Percentiles rank a stretch among this genome's conserved stretches.
phyloP scores from a whole-genome alignment of 2,113 vertebrate genomes.

The Stomatorhinus ivindoensis region DNA sequence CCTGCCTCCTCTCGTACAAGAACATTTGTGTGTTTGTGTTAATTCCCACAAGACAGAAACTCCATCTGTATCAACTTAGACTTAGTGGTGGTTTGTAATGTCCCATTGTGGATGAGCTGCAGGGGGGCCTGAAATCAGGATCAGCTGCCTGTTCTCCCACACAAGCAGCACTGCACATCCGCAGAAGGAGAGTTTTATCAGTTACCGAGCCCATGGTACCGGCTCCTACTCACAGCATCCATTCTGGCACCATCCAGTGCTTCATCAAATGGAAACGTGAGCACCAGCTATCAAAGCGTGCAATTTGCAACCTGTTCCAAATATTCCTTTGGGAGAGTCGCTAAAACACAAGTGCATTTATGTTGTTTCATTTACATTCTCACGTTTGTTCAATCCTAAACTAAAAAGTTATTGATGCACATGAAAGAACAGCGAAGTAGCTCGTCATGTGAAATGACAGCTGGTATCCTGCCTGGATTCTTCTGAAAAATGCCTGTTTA shows the following conservation, averaged over 20 bases:
- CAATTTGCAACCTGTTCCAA: slow-evolving; percentile 40
- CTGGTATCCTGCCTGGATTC: neutral
- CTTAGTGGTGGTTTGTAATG: neutral
- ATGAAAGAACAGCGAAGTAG: neutral
- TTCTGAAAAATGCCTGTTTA: neutral
- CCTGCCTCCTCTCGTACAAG: neutral
- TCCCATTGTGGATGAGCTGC: neutral
- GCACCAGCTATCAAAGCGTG: slow-evolving; percentile 49
- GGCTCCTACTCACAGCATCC: slow-evolving; percentile 31
- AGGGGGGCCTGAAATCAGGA: neutral
- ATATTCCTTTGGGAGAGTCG: slow-evolving; percentile 38
- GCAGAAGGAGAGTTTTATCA: neutral
- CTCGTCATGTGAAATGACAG: neutral
- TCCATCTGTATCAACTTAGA: neutral
- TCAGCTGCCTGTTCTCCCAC: neutral
- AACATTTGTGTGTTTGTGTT: too few relatives aligned
- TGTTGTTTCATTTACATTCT: slow-evolving; percentile 35
- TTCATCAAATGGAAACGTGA: slow-evolving; percentile 48
- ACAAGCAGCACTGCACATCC: too few relatives aligned
- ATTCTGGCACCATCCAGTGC: slow-evolving; percentile 34
- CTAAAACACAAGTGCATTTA: slow-evolving; percentile 38
- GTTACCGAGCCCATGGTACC: slow-evolving; percentile 23
- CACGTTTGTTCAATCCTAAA: slow-evolving; percentile 23
- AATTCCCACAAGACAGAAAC: neutral
- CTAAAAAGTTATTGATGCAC: slow-evolving; percentile 26